Conservation (phyloP, 2,888 invertebrate genomes). For the Brachyopa scutellaris region DNA sequence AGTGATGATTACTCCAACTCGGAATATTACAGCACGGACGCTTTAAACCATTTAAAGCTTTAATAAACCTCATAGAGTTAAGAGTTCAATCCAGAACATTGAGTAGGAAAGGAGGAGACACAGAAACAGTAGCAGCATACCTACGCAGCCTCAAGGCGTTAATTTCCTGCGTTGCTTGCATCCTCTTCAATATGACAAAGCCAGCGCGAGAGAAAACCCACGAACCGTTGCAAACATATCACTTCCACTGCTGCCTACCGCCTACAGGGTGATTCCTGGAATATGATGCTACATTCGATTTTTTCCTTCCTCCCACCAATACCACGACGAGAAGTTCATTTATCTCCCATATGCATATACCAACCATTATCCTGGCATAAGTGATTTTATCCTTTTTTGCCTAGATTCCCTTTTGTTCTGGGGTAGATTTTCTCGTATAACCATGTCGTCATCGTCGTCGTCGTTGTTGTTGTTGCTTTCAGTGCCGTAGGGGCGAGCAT, state of each 20-base stretch:
- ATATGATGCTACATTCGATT: conserved; percentile 59
- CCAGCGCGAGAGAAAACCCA: too few species aligned
- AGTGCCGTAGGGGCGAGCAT: conserved; percentile 48
- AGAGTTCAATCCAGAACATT: too few species aligned
- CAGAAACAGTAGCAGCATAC: background rate
- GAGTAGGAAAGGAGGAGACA: too few species aligned
- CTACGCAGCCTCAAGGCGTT: conserved; percentile 49
- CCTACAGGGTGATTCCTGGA: conserved; percentile 45
- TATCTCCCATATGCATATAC: conserved; percentile 62
- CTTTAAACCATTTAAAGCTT: too few species aligned
- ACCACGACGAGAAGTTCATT: conserved; percentile 55
- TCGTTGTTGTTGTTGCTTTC: too few species aligned
- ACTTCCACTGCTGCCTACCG: conserved; percentile 8
- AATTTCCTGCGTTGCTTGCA: conserved; percentile 59
- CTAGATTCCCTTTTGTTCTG: conserved; percentile 28
- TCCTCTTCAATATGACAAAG: conserved; percentile 50
- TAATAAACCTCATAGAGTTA: too few species aligned
- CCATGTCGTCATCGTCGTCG: background rate
- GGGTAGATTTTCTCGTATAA: conserved; percentile 11
- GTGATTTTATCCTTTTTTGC: conserved; percentile 49
- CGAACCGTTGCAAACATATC: conserved; percentile 11
- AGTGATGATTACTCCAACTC: conserved; percentile 17
- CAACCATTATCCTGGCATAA: conserved; percentile 61
- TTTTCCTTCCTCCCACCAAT: conserved; percentile 1
- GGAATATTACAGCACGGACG: too few species aligned